phyloP scores from a whole-genome alignment of 1,140 invertebrate species.

The Mizuhopecten yessoensis region DNA sequence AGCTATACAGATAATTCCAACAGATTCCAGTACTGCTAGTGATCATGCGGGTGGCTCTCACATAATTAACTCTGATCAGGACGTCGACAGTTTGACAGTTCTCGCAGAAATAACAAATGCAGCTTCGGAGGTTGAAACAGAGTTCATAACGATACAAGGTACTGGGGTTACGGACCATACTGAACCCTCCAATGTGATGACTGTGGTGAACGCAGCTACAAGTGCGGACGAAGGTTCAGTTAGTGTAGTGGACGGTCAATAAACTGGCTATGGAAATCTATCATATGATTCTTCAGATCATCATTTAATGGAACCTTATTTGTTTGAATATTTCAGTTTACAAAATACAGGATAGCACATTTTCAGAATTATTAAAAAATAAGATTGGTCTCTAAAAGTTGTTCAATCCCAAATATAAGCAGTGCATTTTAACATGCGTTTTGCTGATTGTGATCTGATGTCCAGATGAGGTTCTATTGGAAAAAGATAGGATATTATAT shows the following conservation, averaged over 20 bases:
- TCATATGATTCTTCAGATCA: neutral
- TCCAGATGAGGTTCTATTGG: no score
- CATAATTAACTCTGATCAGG: neutral
- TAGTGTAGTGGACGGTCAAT: neutral
- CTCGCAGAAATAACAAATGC: constrained; percentile 6
- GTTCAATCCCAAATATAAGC: no score
- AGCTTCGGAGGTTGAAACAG: neutral
- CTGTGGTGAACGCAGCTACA: neutral
- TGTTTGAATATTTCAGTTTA: no score
- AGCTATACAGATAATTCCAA: neutral
- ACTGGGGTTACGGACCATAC: neutral
- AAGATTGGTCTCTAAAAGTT: no score
- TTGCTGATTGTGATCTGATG: no score
- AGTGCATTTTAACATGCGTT: no score
- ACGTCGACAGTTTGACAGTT: constrained; percentile 10
- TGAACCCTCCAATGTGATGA: neutral
- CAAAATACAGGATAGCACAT: no score
- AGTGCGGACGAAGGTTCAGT: neutral
- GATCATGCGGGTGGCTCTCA: no score
- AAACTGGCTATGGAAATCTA: neutral
- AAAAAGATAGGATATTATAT: no score
- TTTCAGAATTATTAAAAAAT: no score
- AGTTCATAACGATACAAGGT: constrained; percentile 4
- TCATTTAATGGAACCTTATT: no score
- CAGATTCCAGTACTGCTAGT: neutral